phyloP scores from a whole-genome alignment of 2,797 vertebrate species.

The Neosilurus mollespiculum region DNA sequence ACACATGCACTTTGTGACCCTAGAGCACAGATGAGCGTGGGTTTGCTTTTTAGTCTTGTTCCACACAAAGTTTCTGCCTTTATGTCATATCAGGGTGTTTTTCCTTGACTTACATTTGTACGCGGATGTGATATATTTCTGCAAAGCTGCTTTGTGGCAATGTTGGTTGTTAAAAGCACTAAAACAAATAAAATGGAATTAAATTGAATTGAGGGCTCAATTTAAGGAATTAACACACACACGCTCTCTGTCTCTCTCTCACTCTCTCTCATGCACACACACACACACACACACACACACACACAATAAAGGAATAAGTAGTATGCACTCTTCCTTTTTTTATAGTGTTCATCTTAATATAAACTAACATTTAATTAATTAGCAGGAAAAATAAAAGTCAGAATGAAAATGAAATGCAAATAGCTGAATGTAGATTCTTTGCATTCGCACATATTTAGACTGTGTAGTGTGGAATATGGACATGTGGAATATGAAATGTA shows the following conservation, averaged over 20 bases:
- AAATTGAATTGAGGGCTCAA: too few species aligned
- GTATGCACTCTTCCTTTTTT: background rate
- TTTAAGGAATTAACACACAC: background rate
- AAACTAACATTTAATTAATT: background rate
- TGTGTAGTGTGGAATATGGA: background rate
- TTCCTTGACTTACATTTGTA: too few species aligned
- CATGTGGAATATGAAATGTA: background rate
- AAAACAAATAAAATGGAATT: too few species aligned
- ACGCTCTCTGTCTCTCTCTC: background rate
- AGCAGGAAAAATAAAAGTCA: background rate
- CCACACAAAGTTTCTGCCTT: too few species aligned
- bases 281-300: background rate
- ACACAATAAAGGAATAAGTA: background rate
- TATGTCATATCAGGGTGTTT: too few species aligned
- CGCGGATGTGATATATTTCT: too few species aligned
- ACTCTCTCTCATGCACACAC: background rate
- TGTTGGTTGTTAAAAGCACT: too few species aligned
- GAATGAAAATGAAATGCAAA: background rate
- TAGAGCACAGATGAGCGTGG: too few species aligned
- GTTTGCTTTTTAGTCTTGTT: too few species aligned
- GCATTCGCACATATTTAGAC: background rate
- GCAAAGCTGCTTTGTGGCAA: too few species aligned
- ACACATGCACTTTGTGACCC: too few species aligned
- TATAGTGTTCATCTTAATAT: background rate
- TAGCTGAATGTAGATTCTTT: background rate